A percentile compares a stretch with the other conserved stretches of the same genome.
These are phyloP conservation scores for Elmis aenea DNA, from an alignment of 2,888 invertebrate genomes.

Conservation along the genomic window DNA sequence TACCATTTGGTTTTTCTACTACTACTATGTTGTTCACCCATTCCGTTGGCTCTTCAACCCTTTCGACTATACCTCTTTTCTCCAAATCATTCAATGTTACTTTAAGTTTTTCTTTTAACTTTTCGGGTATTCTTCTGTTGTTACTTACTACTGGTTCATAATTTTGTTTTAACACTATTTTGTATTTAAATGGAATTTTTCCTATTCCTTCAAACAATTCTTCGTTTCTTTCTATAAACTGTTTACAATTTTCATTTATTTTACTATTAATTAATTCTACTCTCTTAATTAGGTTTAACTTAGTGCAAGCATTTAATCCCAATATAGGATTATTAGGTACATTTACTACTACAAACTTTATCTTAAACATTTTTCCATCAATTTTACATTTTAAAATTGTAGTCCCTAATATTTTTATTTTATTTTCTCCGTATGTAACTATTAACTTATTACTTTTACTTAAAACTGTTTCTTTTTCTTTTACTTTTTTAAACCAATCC, in stretches of 20 bases:
- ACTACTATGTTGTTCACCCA: conserved; percentile 27
- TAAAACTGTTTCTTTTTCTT: not conserved
- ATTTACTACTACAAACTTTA: conserved; percentile 3
- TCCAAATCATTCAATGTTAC: conserved; percentile 6
- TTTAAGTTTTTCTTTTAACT: conserved; percentile 9
- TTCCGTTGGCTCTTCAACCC: conserved; percentile 13
- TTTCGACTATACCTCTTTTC: conserved; percentile 11
- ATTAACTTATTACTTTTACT: conserved; percentile 1
- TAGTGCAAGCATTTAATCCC: conserved; percentile 8
- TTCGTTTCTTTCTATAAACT: conserved; percentile 7
- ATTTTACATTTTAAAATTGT: not conserved
- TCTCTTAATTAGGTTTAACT: conserved; percentile 6
- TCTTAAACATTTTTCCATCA: not conserved
- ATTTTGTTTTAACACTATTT: conserved; percentile 11
- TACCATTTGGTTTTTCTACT: conserved; percentile 28
- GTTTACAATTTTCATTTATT: conserved; percentile 3
- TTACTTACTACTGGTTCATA: conserved; percentile 7
- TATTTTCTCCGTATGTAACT: too few species aligned
- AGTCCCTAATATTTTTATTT: too few species aligned
- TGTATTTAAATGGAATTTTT: conserved; percentile 6
- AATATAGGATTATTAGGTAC: conserved; percentile 4
- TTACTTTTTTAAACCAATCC: too few species aligned
- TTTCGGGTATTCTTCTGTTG: conserved; percentile 10
- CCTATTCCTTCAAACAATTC: conserved; percentile 14
- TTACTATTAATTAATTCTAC: too few species aligned